Conservation (phyloP, 1,140 invertebrate species). For the Conus ventricosus region DNA sequence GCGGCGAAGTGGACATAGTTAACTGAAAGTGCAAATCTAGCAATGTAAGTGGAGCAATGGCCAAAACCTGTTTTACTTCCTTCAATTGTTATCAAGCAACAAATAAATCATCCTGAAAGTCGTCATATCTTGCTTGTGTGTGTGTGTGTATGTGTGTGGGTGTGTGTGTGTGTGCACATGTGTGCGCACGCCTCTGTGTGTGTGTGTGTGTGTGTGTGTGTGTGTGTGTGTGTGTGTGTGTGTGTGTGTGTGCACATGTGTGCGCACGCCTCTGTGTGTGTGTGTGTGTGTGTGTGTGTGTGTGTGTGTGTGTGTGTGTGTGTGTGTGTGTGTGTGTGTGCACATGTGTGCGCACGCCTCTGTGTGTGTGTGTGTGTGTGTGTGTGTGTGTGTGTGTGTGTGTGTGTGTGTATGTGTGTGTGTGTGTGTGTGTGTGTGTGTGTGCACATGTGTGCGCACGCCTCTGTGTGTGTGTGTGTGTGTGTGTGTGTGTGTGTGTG, state of each 20-base stretch:
- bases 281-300: background rate
- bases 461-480: too few relatives aligned
- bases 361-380: background rate
- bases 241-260: background rate
- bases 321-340: background rate
- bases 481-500: too few relatives aligned
- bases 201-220: background rate
- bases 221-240: background rate
- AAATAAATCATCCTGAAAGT: too few relatives aligned
- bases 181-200: background rate
- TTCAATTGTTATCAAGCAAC: too few relatives aligned
- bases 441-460: too few relatives aligned
- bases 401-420: background rate
- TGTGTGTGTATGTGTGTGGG: too few relatives aligned
- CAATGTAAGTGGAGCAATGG: too few relatives aligned
- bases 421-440: background rate
- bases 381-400: background rate
- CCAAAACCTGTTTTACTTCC: too few relatives aligned
- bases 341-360: background rate
- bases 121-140: too few relatives aligned
- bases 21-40: too few relatives aligned
- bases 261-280: background rate
- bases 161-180: too few relatives aligned
- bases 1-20: too few relatives aligned
- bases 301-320: background rate